Evolutionary conservation across 1,140 invertebrate species (phyloP).

Genomic region (Drosophila prosaltans): DNA sequence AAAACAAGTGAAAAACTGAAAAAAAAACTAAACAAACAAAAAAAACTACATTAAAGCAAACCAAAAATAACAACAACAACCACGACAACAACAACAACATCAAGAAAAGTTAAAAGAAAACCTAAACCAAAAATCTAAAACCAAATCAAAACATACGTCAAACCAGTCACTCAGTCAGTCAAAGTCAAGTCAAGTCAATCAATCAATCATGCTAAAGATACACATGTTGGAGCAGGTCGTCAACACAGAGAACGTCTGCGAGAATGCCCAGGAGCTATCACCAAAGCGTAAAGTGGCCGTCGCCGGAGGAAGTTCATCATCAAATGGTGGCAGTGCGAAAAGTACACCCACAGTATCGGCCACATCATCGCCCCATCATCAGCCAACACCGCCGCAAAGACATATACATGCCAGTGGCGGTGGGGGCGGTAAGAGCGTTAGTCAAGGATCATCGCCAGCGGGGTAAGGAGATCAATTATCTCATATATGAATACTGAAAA

Average conservation of each 20-base stretch:
- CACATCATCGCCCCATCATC: slow-evolving; percentile 74
- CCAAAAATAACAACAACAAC: slow-evolving; percentile 11
- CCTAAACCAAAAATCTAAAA: slow-evolving; percentile 58
- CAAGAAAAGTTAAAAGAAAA: slow-evolving; percentile 22
- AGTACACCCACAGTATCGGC: slow-evolving; percentile 71
- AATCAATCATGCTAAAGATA: slow-evolving; percentile 76
- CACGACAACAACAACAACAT: slow-evolving; percentile 18
- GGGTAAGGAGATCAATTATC: slow-evolving; percentile 59
- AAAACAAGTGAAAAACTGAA: slow-evolving; percentile 25
- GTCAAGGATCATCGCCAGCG: slow-evolving; percentile 78
- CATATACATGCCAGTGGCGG: slow-evolving; percentile 57
- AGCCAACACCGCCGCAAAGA: slow-evolving; percentile 68
- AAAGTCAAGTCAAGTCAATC: slow-evolving; percentile 36
- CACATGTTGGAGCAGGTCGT: slow-evolving; percentile 79
- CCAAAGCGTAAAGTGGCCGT: slow-evolving; percentile 60
- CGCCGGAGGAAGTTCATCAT: slow-evolving; percentile 59
- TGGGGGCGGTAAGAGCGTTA: slow-evolving; percentile 57
- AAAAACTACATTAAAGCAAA: slow-evolving; percentile 37
- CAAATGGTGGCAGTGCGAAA: slow-evolving; percentile 51
- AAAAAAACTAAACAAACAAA: slow-evolving; percentile 15
- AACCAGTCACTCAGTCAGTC: slow-evolving; percentile 27
- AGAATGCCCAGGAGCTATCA: slow-evolving; percentile 67
- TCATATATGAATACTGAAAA: no score
- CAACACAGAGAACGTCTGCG: slow-evolving; percentile 63
- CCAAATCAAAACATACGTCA: slow-evolving; percentile 55